Evolutionary conservation across 92 coral and sea anemone genomes (phyloP), one percentile per base, ranked within the genome.

Genomic region (Actinernus sp.): DNA sequence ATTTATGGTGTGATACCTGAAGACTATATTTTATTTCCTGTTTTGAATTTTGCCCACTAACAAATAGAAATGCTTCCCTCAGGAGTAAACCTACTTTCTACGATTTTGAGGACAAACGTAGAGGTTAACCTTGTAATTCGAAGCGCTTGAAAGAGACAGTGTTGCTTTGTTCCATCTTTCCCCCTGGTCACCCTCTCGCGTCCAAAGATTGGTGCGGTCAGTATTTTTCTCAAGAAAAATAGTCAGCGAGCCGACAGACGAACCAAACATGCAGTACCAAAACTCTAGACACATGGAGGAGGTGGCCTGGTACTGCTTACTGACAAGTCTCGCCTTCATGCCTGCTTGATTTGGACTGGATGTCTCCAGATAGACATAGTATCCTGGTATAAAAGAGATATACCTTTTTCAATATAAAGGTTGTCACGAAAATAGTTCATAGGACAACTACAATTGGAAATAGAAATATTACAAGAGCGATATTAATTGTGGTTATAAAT

Each of bases 221-320:
- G 82, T 13, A 56, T 16, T 31, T 14, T 36, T 64, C 43, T 58
- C 57, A 12, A 31, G 5, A 40, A 40, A 59, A 5, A 67, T 48
- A 20, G 19, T 39, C 26, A 77, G 37, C n/a, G 84, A 31, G 2
- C 77, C 84, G 32, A 77, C 33, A 26, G 52, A 39, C 7, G 29
- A 34, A 4, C 84, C 84, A 30, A 56, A 56, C 84, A 77, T 77
- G 58, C 29, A 28, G 68, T 77, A 77, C 84, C 76, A 67, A 46
- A 77, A 48, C 19, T 61, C 55, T 10, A 58, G 19, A 49, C 84
- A 77, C 49, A 31, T 55, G 10, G 84, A 14, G 4, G 69, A 26
- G 20, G 84, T 65, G 19, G 77, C 49, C 31, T 71, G 84, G 45
- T 65, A 77, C 27, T 14, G 30, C 57, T 49, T 58, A 33, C 84